Base-by-base conservation (phyloP, 2,797 vertebrate species). In the Pelodytes ibericus region DNA sequence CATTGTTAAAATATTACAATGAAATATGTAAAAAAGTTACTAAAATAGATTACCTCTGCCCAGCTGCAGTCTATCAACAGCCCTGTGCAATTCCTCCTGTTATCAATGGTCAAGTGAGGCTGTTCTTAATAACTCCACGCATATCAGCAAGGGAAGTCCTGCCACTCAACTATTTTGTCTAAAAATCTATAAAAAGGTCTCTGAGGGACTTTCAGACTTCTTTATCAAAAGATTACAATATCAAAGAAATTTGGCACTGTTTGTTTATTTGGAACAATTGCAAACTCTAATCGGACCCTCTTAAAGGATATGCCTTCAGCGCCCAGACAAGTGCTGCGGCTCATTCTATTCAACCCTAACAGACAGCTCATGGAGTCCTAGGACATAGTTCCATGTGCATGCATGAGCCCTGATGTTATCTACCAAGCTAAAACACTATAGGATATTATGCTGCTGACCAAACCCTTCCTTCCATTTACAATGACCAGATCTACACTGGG, bases 391-490 rank as follows among this genome's bases (percentile, higher is more conserved):
- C 81, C 81, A 86, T 76, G 84, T 72, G 80, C 85, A 61, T 79
- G 87, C 86, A 87, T 81, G 66, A 83, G 87, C 77, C 78, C 88
- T 81, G 94, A 95, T 94, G 85, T 89, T 96, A 98, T 96, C 95
- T 90, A 80, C 75, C 84, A 79, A 63, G 86, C 81, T 70, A 81
- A 86, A 87, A 82, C 74, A 85, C 82, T 80, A 88, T 47, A 86
- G 88, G 87, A 92, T 93, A 94, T 94, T 93, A 90, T 88, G 88
- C 87, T 90, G 81, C 84, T 86, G 93, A 89, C 95, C 96, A 93
- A 96, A 88, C 95, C 95, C 96, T 98, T 98, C 96, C 96, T 95
- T 86, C 82, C 84, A 95, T 92, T 88, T 94, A 94, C 90, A 94
- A 90, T 85, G 83, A 92, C 84, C 67, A 81, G 83, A 85, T 83